Evolutionary conservation across 2,888 invertebrate genomes (phyloP).

Genomic region (Hirtodrosophila duncani): DNA sequence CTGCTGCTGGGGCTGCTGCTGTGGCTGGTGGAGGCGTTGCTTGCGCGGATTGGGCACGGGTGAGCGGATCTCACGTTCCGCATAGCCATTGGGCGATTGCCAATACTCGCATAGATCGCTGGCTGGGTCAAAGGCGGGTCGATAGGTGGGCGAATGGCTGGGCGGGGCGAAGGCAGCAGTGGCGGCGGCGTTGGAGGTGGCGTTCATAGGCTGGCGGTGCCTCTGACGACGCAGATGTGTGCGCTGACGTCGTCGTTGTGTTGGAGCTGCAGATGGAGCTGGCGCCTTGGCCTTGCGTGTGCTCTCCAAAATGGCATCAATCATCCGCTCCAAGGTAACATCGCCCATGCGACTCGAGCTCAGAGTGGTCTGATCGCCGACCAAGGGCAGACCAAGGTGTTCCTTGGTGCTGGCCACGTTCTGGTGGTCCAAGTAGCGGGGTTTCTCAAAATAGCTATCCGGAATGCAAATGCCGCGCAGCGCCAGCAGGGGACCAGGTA

Average conservation of each 20-base stretch:
- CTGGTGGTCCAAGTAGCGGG: slow-evolving; percentile 71
- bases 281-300: slow-evolving; percentile 60
- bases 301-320: slow-evolving; percentile 78
- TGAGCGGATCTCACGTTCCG: slow-evolving; percentile 75
- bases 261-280: slow-evolving; percentile 1
- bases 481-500: slow-evolving; percentile 75
- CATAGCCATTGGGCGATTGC: slow-evolving; percentile 55
- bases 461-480: slow-evolving; percentile 76
- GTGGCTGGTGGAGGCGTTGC: background rate
- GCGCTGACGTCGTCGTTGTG: slow-evolving; percentile 12
- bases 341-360: slow-evolving; percentile 77
- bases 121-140: slow-evolving; percentile 77
- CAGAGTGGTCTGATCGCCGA: slow-evolving; percentile 43
- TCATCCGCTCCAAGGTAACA: slow-evolving; percentile 77
- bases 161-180: background rate
- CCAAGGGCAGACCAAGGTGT: too few relatives aligned
- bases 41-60: slow-evolving; percentile 39
- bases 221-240: slow-evolving; percentile 11
- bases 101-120: slow-evolving; percentile 77
- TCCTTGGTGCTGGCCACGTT: too few relatives aligned
- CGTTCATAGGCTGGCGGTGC: slow-evolving; percentile 25
- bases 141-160: slow-evolving; percentile 75
- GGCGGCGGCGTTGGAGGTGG: slow-evolving; percentile 2
- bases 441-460: slow-evolving; percentile 77
- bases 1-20: slow-evolving; percentile 1